Evolutionary conservation across 2,888 invertebrate genomes (phyloP), one percentile per base, ranked within the genome.

Genomic region (Crematogaster levior): DNA sequence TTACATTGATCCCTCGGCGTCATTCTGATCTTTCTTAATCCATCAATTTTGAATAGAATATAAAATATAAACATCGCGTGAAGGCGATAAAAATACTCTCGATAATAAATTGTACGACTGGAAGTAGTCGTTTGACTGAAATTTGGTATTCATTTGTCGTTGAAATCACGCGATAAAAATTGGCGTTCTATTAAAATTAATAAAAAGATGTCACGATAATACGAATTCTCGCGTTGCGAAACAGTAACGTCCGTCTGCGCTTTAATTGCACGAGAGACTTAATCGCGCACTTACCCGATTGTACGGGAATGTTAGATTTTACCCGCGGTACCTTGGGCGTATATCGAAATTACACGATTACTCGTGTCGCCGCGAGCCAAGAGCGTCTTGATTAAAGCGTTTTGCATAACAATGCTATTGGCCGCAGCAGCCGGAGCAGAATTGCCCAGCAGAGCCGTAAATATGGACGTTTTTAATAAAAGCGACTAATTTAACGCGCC

Each of bases 381-480:
- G 66, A 56, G 72, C 70, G 74, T 87, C 83, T 92, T 89, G 91
- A 91, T 91, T 91, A 91, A 89, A 90, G 83, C 85, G 77, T 91
- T 91, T 92, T 89, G 85, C 92, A 90, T 91, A 89, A 90, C 89
- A 90, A 88, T 89, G 87, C 84, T 84, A 88, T 91, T 86, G 86
- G 77, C 73, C 65, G 68, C 15, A 18, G 48, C 79, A 88, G 81
- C 82, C 81, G 18, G 63, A 75, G 48, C 34, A 72, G 40, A 40
- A 34, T 63, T 53, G 53, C 30, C n/a, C 21, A 37, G 66, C 21
- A 63, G 30, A 53, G 6, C 51, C 86, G 82, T 89, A 89, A 89
- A 88, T 88, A 89, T 68, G 63, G 61, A 60, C 73, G 79, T 85
- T 89, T 89, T 89, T 89, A 89, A 89, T 89, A 89, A 89, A 86